Evolutionary conservation across 2,888 invertebrate species (phyloP).

Genomic region (Ophion ventricosus): DNA sequence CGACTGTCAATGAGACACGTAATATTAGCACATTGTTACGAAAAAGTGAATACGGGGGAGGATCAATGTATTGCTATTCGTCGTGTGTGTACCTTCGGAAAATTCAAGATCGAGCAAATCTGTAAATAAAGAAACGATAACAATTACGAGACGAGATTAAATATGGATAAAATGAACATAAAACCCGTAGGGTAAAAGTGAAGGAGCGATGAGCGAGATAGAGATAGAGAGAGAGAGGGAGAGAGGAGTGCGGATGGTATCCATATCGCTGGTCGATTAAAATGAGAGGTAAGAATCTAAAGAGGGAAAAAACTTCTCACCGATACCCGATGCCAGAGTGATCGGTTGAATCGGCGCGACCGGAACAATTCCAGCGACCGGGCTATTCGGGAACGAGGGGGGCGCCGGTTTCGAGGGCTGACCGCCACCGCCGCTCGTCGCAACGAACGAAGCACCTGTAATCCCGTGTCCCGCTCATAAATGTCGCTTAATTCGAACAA

Average conservation of each 20-base stretch:
- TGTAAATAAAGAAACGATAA: conserved; percentile 75
- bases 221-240: no score
- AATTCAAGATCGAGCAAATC: conserved; percentile 80
- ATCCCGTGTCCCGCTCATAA: conserved; percentile 62
- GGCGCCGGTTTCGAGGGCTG: conserved; percentile 83
- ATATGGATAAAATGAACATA: background rate
- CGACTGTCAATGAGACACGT: background rate
- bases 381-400: conserved; percentile 84
- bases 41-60: background rate
- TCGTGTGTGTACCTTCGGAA: conserved; percentile 75
- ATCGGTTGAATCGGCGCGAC: conserved; percentile 73
- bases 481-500: background rate
- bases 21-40: conserved; percentile 1
- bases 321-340: conserved; percentile 71
- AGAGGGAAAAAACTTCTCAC: conserved; percentile 68
- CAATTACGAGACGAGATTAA: conserved; percentile 36
- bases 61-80: conserved; percentile 30
- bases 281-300: background rate
- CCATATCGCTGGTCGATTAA: background rate
- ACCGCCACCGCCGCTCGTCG: conserved; percentile 75
- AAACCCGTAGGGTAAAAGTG: background rate
- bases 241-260: background rate
- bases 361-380: conserved; percentile 71
- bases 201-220: background rate
- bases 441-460: conserved; percentile 78